Evolutionary conservation across 1,140 invertebrate genomes (phyloP), one percentile per base, ranked within the genome.

Genomic region (Limonius californicus): DNA sequence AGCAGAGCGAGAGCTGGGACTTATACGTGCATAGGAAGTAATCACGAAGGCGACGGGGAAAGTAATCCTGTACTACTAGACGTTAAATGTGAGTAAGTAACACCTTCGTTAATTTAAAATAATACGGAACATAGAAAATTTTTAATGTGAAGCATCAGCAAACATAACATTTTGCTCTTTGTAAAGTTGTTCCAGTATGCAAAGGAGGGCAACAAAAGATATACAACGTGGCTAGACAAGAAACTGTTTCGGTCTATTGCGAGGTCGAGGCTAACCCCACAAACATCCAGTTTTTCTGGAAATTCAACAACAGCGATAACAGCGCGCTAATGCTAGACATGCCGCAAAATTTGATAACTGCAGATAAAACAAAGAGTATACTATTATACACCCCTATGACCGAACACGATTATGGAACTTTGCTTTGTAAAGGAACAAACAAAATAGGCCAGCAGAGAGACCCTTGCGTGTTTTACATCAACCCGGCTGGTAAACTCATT

Each of bases 21-120:
- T 64, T 95, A 94, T 78, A 92, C 90, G 47, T 95, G 92, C 69
- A 83, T 90, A 2, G 91, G 90, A 11, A 86, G 84, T 70, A 95
- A 95, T 78, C 82, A 85, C 58, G 86, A 93, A 74, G 92, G 92
- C 7, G 90, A 93, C 69, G 90, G 90, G 0, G 86, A 89, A 66
- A 94, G 91, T 75, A 92, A 92, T 72, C 82, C 84, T 2, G 82
- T 94, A 1, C 82, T 86, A 68, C 77, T 95, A 67, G 88, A 92
- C 77, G 88, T 94, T 53, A 91, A 92, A 84, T 94, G 91, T 95
- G 81, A 91, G 89, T 50, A 50, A 50, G 45, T 50, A 50, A 50
- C 16, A 18, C 6, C 15, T 50, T 21, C 3, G 18, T 50, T 3
- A 18, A 18, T 21, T 50, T 50, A 7, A n/a, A n/a, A n/a, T n/a